Evolutionary conservation across 2,888 invertebrate species (phyloP).

Genomic region (Phytoseiulus persimilis): DNA sequence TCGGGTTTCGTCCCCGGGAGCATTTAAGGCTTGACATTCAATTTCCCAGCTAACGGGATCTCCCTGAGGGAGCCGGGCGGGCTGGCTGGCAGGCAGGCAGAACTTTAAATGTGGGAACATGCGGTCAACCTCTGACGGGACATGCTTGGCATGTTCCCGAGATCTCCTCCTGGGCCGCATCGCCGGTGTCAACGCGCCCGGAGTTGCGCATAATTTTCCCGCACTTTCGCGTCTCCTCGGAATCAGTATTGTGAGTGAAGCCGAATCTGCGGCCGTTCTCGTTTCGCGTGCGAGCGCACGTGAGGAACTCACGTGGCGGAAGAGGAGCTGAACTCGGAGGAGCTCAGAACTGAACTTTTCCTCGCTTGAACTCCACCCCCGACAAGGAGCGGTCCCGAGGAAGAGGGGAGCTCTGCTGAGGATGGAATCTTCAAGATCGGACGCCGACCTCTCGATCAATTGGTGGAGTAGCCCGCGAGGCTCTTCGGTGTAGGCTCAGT

Average conservation of each 20-base stretch:
- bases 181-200: no score
- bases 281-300: no score
- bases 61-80: not conserved
- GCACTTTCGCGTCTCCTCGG: no score
- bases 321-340: no score
- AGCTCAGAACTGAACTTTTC: no score
- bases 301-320: no score
- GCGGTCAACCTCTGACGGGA: not conserved
- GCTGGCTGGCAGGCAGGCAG: not conserved
- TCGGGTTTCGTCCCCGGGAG: constrained; percentile 28
- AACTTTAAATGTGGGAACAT: not conserved
- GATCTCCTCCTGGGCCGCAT: no score
- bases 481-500: not conserved
- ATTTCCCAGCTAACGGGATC: not conserved
- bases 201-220: no score
- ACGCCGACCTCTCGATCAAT: not conserved
- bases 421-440: not conserved
- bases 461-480: not conserved
- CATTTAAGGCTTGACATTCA: not conserved
- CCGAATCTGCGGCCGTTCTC: no score
- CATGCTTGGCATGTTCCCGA: no score
- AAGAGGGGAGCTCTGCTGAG: not conserved
- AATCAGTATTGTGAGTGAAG: no score
- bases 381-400: no score
- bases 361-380: not conserved